phyloP scores from a whole-genome alignment of 2,113 vertebrate species.

The Leptosomus discolor region DNA sequence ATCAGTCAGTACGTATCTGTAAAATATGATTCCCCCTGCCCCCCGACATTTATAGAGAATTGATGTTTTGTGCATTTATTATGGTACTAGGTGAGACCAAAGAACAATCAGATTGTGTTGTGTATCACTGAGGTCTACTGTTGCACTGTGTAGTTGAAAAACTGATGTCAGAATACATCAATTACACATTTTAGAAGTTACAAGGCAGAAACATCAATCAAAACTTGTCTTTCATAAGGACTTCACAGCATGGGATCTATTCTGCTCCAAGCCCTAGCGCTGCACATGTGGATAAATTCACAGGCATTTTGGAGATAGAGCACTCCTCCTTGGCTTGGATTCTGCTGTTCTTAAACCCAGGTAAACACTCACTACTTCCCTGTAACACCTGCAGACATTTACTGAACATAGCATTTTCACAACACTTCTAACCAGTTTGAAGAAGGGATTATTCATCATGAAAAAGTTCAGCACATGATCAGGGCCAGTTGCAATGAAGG shows the following conservation, averaged over 20 bases:
- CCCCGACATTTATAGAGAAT: not conserved
- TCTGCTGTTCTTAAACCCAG: conserved; percentile 2
- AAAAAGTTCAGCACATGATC: conserved; percentile 26
- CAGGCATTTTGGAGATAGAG: not conserved
- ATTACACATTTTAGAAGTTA: not conserved
- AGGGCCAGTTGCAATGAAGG: not conserved
- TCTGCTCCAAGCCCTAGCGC: not conserved
- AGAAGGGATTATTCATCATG: conserved; percentile 23
- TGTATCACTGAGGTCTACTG: not conserved
- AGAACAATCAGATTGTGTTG: not conserved
- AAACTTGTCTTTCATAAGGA: not conserved
- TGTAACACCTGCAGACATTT: not conserved
- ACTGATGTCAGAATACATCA: not conserved
- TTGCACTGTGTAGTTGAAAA: not conserved
- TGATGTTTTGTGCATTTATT: not conserved
- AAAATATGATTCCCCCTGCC: not conserved
- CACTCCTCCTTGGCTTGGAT: not conserved
- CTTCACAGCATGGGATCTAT: not conserved
- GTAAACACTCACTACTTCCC: not conserved
- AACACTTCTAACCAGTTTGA: conserved; percentile 23
- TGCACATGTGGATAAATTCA: not conserved
- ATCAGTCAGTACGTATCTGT: not conserved
- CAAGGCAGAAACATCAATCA: not conserved
- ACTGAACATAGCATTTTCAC: conserved; percentile 5
- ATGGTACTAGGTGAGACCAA: not conserved